Percentiles rank a stretch among this genome's conserved stretches.
Evolutionary conservation across 2,113 vertebrate species (phyloP).

Genomic region (Forbesichthys agassizii): DNA sequence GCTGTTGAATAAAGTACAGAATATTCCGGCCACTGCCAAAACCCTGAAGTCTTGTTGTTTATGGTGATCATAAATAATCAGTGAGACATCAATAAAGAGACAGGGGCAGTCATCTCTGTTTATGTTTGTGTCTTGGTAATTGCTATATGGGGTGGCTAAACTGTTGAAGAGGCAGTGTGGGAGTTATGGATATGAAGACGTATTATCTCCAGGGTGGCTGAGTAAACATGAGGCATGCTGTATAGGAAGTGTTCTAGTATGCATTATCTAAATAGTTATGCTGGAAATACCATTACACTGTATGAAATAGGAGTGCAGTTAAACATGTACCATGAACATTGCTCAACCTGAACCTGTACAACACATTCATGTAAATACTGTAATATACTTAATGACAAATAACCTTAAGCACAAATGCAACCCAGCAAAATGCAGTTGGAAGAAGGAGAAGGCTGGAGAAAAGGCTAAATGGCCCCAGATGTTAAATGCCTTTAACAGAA

Average conservation of each 20-base stretch:
- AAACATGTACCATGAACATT: too few relatives aligned
- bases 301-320: too few relatives aligned
- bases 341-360: neutral
- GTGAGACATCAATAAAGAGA: neutral
- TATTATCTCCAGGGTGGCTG: slow-evolving; percentile 31
- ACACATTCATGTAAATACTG: neutral
- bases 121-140: slow-evolving; percentile 36
- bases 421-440: neutral
- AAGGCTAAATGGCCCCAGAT: neutral
- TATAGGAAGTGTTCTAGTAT: neutral
- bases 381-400: too few relatives aligned
- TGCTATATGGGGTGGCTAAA: slow-evolving; percentile 1
- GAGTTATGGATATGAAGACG: slow-evolving; percentile 44
- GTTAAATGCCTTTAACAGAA: too few relatives aligned
- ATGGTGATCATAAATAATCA: slow-evolving; percentile 9
- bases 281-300: too few relatives aligned
- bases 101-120: slow-evolving; percentile 3
- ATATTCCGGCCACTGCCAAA: neutral
- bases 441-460: neutral
- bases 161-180: slow-evolving; percentile 35
- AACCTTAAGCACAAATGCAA: neutral
- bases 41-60: slow-evolving; percentile 1
- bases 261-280: too few relatives aligned
- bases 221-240: slow-evolving; percentile 34
- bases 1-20: neutral